Percentiles rank a stretch among this genome's conserved stretches.
These are phyloP conservation scores for Homalodisca vitripennis DNA, from an alignment of 1,140 invertebrate genomes.

Conservation along the genomic window DNA sequence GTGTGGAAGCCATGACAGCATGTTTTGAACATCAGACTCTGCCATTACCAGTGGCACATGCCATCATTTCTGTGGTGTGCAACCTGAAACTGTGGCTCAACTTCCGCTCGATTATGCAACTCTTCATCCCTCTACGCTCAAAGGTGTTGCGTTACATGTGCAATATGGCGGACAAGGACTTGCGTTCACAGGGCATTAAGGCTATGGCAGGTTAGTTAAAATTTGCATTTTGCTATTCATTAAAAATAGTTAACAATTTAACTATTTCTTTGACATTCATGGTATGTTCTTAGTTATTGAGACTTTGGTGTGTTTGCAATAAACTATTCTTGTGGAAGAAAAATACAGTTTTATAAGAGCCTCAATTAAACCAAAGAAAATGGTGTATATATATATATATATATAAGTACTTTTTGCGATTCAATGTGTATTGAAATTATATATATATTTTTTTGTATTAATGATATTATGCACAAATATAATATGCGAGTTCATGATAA, in stretches of 20 bases:
- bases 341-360: no score
- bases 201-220: slow-evolving; percentile 78
- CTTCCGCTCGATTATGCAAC: slow-evolving; percentile 81
- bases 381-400: no score
- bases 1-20: slow-evolving; percentile 78
- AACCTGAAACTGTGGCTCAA: slow-evolving; percentile 95
- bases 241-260: neutral
- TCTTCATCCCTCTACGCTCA: slow-evolving; percentile 81
- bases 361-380: no score
- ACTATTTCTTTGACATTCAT: no score
- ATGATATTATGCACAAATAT: no score
- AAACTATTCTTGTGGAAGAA: no score
- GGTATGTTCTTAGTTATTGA: no score
- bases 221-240: neutral
- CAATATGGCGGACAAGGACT: slow-evolving; percentile 85
- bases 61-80: slow-evolving; percentile 85
- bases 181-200: slow-evolving; percentile 79
- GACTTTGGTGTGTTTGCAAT: no score
- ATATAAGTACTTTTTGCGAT: no score
- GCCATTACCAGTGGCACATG: slow-evolving; percentile 83
- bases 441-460: no score
- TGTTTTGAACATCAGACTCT: slow-evolving; percentile 78
- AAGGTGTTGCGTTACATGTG: slow-evolving; percentile 92
- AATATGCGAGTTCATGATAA: no score
- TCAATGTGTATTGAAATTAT: no score